These are phyloP conservation scores for Jordanella pulchra DNA, from an alignment of 2,797 vertebrate species.

Conservation along the genomic window DNA sequence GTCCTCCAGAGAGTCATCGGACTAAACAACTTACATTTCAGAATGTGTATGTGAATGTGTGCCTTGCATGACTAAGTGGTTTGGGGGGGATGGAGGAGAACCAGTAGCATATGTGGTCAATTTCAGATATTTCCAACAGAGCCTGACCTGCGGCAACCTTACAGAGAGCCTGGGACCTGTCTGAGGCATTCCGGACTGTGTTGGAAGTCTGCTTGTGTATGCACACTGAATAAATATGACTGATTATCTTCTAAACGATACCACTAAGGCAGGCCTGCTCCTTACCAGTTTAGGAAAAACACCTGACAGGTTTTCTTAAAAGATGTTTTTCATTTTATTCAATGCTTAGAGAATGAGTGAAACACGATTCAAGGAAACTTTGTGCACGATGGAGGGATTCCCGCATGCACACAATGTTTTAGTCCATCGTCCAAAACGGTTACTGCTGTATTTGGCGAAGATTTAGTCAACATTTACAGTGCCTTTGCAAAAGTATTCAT, in stretches of 20 bases:
- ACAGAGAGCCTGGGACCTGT: slow-evolving; percentile 72
- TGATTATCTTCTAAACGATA: slow-evolving; percentile 57
- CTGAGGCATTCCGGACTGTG: slow-evolving; percentile 54
- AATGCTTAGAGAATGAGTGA: neutral
- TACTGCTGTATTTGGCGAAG: neutral
- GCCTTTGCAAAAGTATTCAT: too few species aligned
- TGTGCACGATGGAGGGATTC: too few species aligned
- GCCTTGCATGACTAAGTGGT: slow-evolving; percentile 37
- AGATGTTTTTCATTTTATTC: neutral
- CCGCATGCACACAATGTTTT: too few species aligned
- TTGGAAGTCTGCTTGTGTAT: slow-evolving; percentile 43
- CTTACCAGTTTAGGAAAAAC: slow-evolving; percentile 59
- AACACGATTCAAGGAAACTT: too few species aligned
- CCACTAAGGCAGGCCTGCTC: slow-evolving; percentile 46
- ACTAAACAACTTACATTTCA: slow-evolving; percentile 51
- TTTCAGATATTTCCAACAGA: slow-evolving; percentile 71
- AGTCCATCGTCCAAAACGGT: neutral
- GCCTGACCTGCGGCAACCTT: slow-evolving; percentile 66
- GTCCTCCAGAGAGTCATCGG: slow-evolving; percentile 43
- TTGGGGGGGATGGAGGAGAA: slow-evolving; percentile 54
- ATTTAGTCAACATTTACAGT: neutral
- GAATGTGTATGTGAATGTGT: slow-evolving; percentile 21
- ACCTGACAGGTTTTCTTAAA: slow-evolving; percentile 36
- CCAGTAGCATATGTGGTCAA: slow-evolving; percentile 77
- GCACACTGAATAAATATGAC: slow-evolving; percentile 49